Percentiles rank a stretch among this genome's conserved stretches.
Evolutionary conservation across 2,888 invertebrate species (phyloP).

Genomic region (Danaus chrysippus): DNA sequence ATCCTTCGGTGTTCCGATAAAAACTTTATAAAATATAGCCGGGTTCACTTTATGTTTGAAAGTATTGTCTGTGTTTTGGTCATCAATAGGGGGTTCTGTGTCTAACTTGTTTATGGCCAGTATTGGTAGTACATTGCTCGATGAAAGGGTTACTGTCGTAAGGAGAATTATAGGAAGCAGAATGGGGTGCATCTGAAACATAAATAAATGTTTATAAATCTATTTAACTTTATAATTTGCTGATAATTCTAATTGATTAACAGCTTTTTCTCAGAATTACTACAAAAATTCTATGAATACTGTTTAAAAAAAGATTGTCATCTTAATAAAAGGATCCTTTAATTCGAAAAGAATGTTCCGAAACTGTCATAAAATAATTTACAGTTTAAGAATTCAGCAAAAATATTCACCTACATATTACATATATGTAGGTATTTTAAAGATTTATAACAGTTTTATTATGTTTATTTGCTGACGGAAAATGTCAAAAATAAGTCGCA

Average conservation of each 20-base stretch:
- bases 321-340: too few species aligned
- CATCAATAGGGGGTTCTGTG: conserved; percentile 43
- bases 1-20: conserved; percentile 34
- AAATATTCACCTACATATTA: too few species aligned
- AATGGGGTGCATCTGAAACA: conserved; percentile 66
- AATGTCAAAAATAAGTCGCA: conserved; percentile 20
- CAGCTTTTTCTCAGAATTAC: too few species aligned
- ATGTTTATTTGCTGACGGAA: background rate
- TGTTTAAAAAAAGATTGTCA: too few species aligned
- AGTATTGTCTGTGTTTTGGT: conserved; percentile 62
- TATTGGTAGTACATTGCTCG: conserved; percentile 62
- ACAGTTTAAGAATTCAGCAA: too few species aligned
- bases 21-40: conserved; percentile 52
- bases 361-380: too few species aligned
- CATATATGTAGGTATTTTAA: too few species aligned
- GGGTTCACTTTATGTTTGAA: conserved; percentile 50
- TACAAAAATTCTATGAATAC: too few species aligned
- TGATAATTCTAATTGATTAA: too few species aligned
- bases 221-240: too few species aligned
- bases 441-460: too few species aligned
- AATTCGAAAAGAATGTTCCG: too few species aligned
- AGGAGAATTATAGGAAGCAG: conserved; percentile 58
- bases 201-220: conserved; percentile 21
- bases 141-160: conserved; percentile 60
- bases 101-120: conserved; percentile 47